These are phyloP conservation scores for Pseudoips prasinana DNA, from an alignment of 2,888 invertebrate genomes.

Conservation along the genomic window DNA sequence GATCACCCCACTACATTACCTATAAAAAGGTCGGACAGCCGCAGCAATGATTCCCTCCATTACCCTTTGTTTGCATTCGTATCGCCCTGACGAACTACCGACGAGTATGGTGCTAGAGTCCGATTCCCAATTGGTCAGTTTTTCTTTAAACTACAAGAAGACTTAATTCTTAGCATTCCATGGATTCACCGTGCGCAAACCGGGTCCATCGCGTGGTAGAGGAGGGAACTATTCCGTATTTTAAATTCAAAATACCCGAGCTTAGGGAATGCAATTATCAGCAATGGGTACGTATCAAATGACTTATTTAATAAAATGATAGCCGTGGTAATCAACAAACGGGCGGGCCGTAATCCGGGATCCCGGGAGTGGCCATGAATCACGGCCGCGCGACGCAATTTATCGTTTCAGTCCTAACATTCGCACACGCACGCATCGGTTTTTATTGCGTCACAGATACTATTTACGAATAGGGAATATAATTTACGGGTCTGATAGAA, in stretches of 20 bases:
- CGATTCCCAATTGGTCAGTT: too few relatives aligned
- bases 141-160: too few relatives aligned
- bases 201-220: too few relatives aligned
- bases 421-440: conserved; percentile 38
- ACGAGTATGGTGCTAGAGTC: too few relatives aligned
- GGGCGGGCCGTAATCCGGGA: conserved; percentile 34
- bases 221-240: too few relatives aligned
- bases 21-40: too few relatives aligned
- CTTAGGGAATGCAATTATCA: conserved; percentile 14
- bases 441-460: conserved; percentile 45
- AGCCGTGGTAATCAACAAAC: conserved; percentile 31
- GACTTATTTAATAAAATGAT: conserved; percentile 26
- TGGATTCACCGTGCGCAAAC: too few relatives aligned
- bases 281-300: conserved; percentile 11
- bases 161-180: too few relatives aligned
- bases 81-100: too few relatives aligned
- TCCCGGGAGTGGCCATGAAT: conserved; percentile 36
- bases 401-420: conserved; percentile 43
- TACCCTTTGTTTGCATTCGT: too few relatives aligned
- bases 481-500: conserved; percentile 23
- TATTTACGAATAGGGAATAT: conserved; percentile 31
- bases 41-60: too few relatives aligned
- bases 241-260: not conserved
- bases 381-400: conserved; percentile 40
- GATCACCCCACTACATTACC: too few relatives aligned